Base-by-base conservation (phyloP, 2,797 vertebrate genomes). In the Allobates femoralis region DNA sequence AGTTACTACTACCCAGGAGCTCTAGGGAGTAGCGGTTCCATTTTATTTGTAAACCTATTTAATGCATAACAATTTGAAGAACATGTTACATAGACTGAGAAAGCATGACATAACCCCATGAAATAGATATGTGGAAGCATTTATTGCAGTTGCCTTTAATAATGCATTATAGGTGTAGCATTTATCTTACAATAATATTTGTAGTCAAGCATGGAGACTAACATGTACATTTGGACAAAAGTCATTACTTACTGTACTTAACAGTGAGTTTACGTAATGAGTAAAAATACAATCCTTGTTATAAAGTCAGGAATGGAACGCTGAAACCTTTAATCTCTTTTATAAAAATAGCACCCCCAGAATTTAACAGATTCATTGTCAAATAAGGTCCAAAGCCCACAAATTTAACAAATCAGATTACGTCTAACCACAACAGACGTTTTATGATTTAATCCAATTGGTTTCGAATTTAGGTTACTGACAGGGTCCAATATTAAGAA, bases 361-460 rank as follows among this genome's bases (percentile, higher is more conserved):
- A 64, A 80, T 34, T 46, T 28, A 66, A 50, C 10, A 28, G 41
- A 60, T 81, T 67, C 66, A 81, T 81, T 79, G 32, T 79, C 32
- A 60, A 37, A 41, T 1, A 10, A 5, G 75, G 53, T 62, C 64
- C 18, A 50, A 8, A 14, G 12, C 62, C 77, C 50, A 82, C 79
- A 86, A 82, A 76, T 82, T 76, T 55, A 30, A 76, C 21, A 85
- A 71, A 78, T 85, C 30, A 77, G 32, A 56, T 34, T 86, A 23
- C 41, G 19, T 37, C 10, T 75, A 76, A 75, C 82, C 67, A 87
- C 81, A 84, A 60, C 81, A 84, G 76, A 66, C 74, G 80, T 73
- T 21, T 18, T 62, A 23, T 84, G 75, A 56, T 80, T 75, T 64
- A 84, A 84, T 66, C 67, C 67, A 83, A 78, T 86, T 77, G 79